These are phyloP conservation scores for Zaprionus ornatus DNA, from an alignment of 1,140 invertebrate genomes.

Conservation along the genomic window DNA sequence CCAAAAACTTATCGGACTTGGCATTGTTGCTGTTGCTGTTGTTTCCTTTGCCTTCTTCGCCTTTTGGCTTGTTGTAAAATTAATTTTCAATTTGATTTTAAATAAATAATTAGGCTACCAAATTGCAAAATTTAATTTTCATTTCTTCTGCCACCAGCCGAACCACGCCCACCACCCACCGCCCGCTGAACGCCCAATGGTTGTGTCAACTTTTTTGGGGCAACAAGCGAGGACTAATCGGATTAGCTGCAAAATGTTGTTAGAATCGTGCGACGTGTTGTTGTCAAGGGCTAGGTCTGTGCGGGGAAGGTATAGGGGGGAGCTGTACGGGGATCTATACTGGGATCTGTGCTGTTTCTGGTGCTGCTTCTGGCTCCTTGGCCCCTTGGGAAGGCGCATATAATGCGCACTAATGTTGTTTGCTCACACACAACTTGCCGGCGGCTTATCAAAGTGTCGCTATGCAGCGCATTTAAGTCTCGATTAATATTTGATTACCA, in stretches of 20 bases:
- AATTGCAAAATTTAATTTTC: conserved; percentile 83
- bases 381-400: conserved; percentile 49
- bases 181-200: not conserved
- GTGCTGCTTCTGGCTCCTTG: not conserved
- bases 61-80: conserved; percentile 77
- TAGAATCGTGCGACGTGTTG: conserved; percentile 29
- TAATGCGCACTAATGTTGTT: conserved; percentile 83
- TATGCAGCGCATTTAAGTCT: conserved; percentile 41
- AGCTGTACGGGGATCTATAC: not conserved
- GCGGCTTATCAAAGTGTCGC: conserved; percentile 55
- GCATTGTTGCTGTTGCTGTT: conserved; percentile 27
- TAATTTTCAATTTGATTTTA: conserved; percentile 84
- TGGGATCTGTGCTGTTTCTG: not conserved
- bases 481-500: conserved; percentile 75
- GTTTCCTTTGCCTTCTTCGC: conserved; percentile 10
- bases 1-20: conserved; percentile 26
- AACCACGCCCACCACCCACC: not conserved
- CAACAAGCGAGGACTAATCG: conserved; percentile 49
- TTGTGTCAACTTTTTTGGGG: conserved; percentile 61
- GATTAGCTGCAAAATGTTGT: conserved; percentile 73
- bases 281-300: not conserved
- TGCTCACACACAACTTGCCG: conserved; percentile 41
- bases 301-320: not conserved
- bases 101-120: conserved; percentile 83
- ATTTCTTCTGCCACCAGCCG: conserved; percentile 56